These are phyloP conservation scores for Diadema setosum DNA, from an alignment of 35 echinoderm and acorn worm species.

Conservation along the genomic window DNA sequence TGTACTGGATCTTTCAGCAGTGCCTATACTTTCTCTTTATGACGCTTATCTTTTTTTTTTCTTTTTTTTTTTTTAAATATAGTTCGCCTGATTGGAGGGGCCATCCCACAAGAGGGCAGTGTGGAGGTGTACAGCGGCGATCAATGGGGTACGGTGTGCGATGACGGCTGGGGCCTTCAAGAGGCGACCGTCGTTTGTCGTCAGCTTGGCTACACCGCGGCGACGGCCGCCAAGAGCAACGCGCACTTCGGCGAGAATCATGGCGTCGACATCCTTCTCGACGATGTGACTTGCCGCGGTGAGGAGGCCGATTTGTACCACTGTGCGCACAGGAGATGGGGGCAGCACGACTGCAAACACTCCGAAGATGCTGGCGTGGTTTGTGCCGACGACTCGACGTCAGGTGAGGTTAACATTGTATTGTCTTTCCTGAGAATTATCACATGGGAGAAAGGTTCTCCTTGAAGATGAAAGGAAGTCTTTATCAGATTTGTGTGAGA, in stretches of 20 bases:
- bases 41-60: no score
- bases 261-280: constrained; percentile 21
- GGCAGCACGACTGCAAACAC: constrained; percentile 30
- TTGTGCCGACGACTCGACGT: background rate
- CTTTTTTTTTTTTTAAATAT: no score
- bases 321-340: constrained; percentile 27
- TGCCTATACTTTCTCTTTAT: no score
- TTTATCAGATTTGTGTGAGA: no score
- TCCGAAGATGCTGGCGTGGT: constrained; percentile 54
- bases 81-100: background rate
- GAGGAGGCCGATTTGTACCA: constrained; percentile 18
- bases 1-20: no score
- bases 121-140: background rate
- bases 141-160: background rate
- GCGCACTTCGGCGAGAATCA: constrained; percentile 1
- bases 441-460: no score
- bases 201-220: background rate
- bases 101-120: background rate
- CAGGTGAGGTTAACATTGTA: no score
- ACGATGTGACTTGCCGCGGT: constrained; percentile 48
- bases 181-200: background rate
- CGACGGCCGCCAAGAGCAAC: background rate
- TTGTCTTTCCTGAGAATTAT: no score
- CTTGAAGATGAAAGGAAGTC: no score
- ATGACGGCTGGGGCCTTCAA: background rate